Base-by-base conservation (phyloP, 92 coral and sea anemone genomes). In the Epizoanthus scotinus region DNA sequence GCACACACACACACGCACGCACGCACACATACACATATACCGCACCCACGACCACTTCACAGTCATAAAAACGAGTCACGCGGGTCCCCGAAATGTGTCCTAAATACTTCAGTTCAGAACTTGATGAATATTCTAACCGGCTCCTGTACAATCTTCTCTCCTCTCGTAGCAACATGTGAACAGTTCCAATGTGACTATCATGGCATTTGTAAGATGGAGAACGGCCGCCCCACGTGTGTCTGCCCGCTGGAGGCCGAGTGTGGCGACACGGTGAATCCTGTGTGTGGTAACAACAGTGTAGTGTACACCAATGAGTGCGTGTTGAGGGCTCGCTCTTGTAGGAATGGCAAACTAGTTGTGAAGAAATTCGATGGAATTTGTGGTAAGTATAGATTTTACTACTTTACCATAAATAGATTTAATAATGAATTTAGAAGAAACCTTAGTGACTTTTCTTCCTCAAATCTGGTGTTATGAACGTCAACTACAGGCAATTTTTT, bases 271-370 rank as follows among this genome's bases (percentile, higher is more conserved):
- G 65, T 80, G 17, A 73, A 70, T 53, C 89, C 93, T 15, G 91
- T 96, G 3, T 96, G 99, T 72, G 99, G 99, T 15, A 61, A 90
- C 27, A 98, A 96, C 62, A 83, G 85, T 55, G 65, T 63, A 36
- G 82, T 67, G 15, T 93, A 96, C 82, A 29, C 26, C 3, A 96
- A 78, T 63, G 86, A 85, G 9, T 96, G 99, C 60, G 84, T 86
- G 50, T 83, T 93, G 89, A 71, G 79, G 78, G 95, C 90, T 1
- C 67, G 88, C 54, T 87, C 98, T 21, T 96, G 99, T 83, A 71
- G 63, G 14, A 77, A 59, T 13, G 80, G 87, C n/a, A 36, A 68
- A 36, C 1, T 82, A 20, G 86, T 93, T 34, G 91, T 84, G 8
- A 82, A 88, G 44, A 84, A 79, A 38, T 91, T 87, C 84, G 53